Base-by-base conservation (phyloP, 2,797 vertebrate genomes). In the Hyperoplus immaculatus region DNA sequence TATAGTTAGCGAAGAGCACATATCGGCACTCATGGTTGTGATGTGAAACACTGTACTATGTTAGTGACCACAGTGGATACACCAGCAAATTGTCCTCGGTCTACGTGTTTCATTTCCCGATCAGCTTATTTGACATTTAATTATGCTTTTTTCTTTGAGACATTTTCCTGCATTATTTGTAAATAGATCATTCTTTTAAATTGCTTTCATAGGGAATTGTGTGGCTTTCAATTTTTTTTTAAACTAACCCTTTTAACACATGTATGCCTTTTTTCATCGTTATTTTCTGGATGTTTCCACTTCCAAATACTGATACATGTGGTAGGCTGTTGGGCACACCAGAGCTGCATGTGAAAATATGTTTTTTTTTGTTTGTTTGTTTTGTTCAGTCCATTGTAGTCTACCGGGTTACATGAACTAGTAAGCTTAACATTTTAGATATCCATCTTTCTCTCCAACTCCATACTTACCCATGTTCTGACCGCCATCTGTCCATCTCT, bases 341-440 rank as follows among this genome's bases (percentile, higher is more conserved):
- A 71, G 77, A 85, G 68, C 77, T 87, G 83, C 82, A 86, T 90
- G 86, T 91, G 42, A 72, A 78, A 69, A 78, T 55, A 64, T 80
- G n/a, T 68, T 50, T 29, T 70, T 81, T 78, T 67, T 81, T 50
- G 38, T 70, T 81, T 78, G 69, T 81, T 87, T 85, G 57, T 76
- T 69, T 85, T 86, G 57, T 11, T 29, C 56, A 72, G 51, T 87
- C 68, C 42, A 51, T 85, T 88, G 56, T 85, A 66, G 29, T 2
- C 29, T 29, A 29, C 29, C 77, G 75, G 62, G 83, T 83, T 71
- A 66, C 60, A 80, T 81, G 60, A 76, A 80, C 69, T 16, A 63
- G 51, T 81, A 89, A 78, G 78, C 69, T 78, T 82, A 53, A 70
- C 82, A 64, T 89, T 60, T 82, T 87, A 88, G 85, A 83, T 82